Base-by-base conservation (phyloP, 2,888 invertebrate species). In the Drosophila peninsularis region DNA sequence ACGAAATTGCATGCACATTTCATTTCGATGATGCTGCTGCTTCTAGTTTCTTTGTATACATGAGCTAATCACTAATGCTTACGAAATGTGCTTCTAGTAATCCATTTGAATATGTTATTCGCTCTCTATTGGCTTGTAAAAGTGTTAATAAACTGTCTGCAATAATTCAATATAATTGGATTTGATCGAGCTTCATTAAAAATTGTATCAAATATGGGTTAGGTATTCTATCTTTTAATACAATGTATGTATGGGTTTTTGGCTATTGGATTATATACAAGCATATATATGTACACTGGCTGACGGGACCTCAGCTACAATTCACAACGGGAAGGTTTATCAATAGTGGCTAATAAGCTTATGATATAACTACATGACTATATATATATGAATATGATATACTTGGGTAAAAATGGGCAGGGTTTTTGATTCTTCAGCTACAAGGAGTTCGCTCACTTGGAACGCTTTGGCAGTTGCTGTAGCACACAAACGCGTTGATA, bases 391-490 rank as follows among this genome's bases (percentile, higher is more conserved):
- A 42, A 14, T 67, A 56, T 67, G 62, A 62, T 56, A 62, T 47
- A 56, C 50, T 66, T 66, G 65, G 30, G n/a, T 52, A 55, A 71
- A 69, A 74, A 67, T 79, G 70, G 76, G 62, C 52, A 68, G 56
- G 14, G 17, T 27, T 21, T 44, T 47, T 64, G 47, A 47, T 58
- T 45, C 30, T 53, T 42, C 53, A 61, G 55, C 71, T 74, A 71
- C 63, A 71, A 54, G 64, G 62, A 70, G 44, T 60, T 54, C 49
- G 73, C 62, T 70, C 66, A 62, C 44, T 49, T 71, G 37, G 58
- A 83, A 65, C 79, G 62, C 47, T 68, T 85, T 85, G 85, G 85
- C 85, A 85, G 85, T 89, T 80, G 78, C 49, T 74, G 75, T 84
- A 85, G 88, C 78, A 65, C 49, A 80, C 60, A 58, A 65, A 74